phyloP scores from a whole-genome alignment of 2,888 invertebrate genomes.

The Embidobia sp. region DNA sequence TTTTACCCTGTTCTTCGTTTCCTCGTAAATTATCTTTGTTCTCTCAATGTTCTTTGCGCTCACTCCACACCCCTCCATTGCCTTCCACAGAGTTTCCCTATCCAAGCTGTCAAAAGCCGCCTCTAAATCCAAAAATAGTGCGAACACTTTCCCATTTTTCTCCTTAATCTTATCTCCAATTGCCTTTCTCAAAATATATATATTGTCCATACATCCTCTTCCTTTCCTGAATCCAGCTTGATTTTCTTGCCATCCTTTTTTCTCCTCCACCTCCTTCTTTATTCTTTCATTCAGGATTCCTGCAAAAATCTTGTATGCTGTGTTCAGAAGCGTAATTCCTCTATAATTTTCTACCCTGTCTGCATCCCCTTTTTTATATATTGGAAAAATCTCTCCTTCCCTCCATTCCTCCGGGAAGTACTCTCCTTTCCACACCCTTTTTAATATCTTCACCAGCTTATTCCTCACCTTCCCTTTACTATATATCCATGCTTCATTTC shows the following conservation, averaged over 20 bases:
- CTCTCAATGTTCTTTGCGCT: no score
- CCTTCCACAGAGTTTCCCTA: no score
- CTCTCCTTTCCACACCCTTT: not conserved
- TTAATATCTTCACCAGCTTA: not conserved
- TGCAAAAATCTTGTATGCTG: not conserved
- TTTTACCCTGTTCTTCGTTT: no score
- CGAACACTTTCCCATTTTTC: not conserved
- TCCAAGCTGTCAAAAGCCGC: no score
- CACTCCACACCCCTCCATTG: no score
- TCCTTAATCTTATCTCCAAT: not conserved
- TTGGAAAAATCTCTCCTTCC: not conserved
- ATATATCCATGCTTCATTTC: not conserved
- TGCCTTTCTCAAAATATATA: not conserved
- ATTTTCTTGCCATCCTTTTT: not conserved
- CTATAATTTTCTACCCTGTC: not conserved
- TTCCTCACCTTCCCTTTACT: not conserved
- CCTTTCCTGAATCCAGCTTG: not conserved
- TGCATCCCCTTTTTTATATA: not conserved
- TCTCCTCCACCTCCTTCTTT: not conserved
- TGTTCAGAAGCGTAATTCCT: not conserved
- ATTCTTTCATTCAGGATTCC: constrained; percentile 4
- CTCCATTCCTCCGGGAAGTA: not conserved
- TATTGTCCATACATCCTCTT: not conserved
- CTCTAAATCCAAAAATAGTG: no score
- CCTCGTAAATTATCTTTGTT: no score